phyloP scores from a whole-genome alignment of 2,797 vertebrate genomes.

The Arnoldichthys spilopterus region DNA sequence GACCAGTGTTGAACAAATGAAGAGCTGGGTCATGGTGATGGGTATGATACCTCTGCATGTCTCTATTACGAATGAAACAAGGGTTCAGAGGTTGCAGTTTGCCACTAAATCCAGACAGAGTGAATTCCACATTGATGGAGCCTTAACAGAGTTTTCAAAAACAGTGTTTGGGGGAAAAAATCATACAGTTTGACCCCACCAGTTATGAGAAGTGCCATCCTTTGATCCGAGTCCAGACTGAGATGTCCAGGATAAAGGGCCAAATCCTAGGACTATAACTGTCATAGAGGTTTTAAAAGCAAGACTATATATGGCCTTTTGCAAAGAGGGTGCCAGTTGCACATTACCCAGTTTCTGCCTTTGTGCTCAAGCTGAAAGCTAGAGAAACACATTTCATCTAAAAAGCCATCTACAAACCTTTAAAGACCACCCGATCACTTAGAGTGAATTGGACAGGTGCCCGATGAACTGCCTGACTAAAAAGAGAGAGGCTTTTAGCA shows the following conservation, averaged over 20 bases:
- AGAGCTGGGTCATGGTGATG: background rate
- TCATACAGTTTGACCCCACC: background rate
- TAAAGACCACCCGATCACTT: constrained; percentile 39
- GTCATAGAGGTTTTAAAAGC: constrained; percentile 61
- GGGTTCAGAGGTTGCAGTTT: constrained; percentile 13
- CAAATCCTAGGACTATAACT: constrained; percentile 62
- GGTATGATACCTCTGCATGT: background rate
- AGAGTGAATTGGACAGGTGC: constrained; percentile 34
- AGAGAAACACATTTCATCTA: constrained; percentile 33
- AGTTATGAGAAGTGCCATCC: constrained; percentile 3
- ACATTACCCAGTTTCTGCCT: constrained; percentile 55
- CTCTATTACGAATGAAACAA: background rate
- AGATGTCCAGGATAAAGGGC: constrained; percentile 61
- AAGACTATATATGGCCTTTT: constrained; percentile 50
- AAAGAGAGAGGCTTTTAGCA: constrained; percentile 36
- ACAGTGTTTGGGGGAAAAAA: background rate
- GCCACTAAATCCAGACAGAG: background rate
- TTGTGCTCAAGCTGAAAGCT: constrained; percentile 42
- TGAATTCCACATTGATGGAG: background rate
- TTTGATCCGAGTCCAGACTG: constrained; percentile 54
- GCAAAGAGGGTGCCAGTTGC: constrained; percentile 42
- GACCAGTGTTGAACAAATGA: background rate
- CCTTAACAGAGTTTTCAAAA: background rate
- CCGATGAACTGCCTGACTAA: constrained; percentile 38
- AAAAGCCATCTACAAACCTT: constrained; percentile 51